Evolutionary conservation across 2,797 vertebrate genomes (phyloP).

Genomic region (Cygnus olor): DNA sequence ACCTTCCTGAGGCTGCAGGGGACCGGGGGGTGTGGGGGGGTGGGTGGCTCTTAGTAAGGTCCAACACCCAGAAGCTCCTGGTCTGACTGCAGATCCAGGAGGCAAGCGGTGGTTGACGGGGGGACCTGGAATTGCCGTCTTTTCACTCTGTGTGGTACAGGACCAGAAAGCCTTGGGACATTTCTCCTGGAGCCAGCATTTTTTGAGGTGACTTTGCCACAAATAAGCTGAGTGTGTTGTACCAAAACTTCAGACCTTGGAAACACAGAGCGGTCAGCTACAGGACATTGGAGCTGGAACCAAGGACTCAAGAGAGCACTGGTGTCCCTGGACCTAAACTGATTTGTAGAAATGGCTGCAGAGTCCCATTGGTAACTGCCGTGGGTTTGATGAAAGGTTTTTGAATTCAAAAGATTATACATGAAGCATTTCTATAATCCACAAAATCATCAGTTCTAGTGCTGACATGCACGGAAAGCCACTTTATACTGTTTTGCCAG

Average conservation of each 20-base stretch:
- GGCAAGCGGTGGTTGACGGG: not conserved
- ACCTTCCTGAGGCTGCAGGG: not conserved
- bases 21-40: fast-evolving
- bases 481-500: not conserved
- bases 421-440: not conserved
- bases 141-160: not conserved
- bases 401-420: not conserved
- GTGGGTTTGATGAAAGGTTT: not conserved
- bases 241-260: not conserved
- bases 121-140: not conserved
- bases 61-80: not conserved
- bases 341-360: not conserved
- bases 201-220: not conserved
- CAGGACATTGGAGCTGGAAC: not conserved
- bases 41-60: not conserved
- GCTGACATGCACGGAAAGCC: not conserved
- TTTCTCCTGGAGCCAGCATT: not conserved
- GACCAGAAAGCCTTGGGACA: not conserved
- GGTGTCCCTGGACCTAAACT: not conserved
- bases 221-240: not conserved
- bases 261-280: not conserved
- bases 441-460: not conserved
- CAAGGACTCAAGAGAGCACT: not conserved
- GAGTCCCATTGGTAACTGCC: not conserved
- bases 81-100: not conserved